A percentile compares a stretch with the other conserved stretches of the same genome.
These are phyloP conservation scores for Drosophila parthenogenetica DNA, from an alignment of 2,888 invertebrate genomes.

Conservation along the genomic window DNA sequence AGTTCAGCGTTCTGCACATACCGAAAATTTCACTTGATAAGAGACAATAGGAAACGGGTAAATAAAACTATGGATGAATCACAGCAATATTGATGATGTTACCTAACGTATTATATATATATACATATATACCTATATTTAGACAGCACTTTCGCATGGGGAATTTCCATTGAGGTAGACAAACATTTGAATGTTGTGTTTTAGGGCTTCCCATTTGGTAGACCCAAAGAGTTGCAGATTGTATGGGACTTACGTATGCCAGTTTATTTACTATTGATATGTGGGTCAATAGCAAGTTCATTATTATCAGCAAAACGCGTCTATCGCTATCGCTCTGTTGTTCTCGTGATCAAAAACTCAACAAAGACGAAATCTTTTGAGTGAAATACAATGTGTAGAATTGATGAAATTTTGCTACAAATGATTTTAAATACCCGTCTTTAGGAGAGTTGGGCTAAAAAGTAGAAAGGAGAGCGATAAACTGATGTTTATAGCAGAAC, in stretches of 20 bases:
- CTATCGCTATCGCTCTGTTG: not conserved
- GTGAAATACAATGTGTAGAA: too few species aligned
- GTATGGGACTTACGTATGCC: not conserved
- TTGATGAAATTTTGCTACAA: not conserved
- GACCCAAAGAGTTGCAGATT: slow-evolving; percentile 1
- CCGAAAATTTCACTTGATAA: slow-evolving; percentile 2
- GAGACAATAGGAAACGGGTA: slow-evolving; percentile 1
- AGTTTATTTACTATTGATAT: slow-evolving; percentile 18
- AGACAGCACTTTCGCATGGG: not conserved
- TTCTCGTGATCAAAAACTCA: not conserved
- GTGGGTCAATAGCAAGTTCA: slow-evolving; percentile 54
- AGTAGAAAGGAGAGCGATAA: too few species aligned
- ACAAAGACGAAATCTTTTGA: not conserved
- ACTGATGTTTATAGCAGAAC: too few species aligned
- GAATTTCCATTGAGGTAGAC: slow-evolving; percentile 13
- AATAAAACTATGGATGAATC: not conserved
- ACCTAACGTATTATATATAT: not conserved
- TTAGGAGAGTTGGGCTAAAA: too few species aligned
- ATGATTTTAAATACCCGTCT: not conserved
- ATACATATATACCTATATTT: too few species aligned
- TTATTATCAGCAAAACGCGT: slow-evolving; percentile 44
- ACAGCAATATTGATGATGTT: not conserved
- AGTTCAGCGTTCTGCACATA: slow-evolving; percentile 1
- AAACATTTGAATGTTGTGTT: not conserved
- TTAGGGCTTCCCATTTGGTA: slow-evolving; percentile 1